A percentile compares a stretch with the other conserved stretches of the same genome.
These are phyloP conservation scores for Pituophis catenifer DNA, from an alignment of 2,113 vertebrate genomes.

Conservation along the genomic window DNA sequence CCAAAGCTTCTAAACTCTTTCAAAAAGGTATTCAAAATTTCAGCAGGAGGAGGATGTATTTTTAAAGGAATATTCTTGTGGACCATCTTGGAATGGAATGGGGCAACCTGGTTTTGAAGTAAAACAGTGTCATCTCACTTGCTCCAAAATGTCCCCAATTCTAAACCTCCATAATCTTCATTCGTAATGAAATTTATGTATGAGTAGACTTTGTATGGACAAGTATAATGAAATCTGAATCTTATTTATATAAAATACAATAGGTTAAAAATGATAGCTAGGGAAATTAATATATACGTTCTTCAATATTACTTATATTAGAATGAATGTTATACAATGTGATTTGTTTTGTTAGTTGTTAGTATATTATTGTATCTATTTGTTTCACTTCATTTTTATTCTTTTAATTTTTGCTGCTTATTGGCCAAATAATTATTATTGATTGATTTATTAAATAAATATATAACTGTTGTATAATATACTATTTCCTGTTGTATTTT, in stretches of 20 bases:
- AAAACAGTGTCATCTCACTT: not conserved
- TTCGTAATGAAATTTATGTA: not conserved
- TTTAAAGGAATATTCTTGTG: not conserved
- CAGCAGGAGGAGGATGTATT: not conserved
- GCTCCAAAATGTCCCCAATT: not conserved
- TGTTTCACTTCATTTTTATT: not conserved
- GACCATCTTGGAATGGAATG: not conserved
- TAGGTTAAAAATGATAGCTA: not conserved
- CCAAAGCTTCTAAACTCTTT: not conserved
- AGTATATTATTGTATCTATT: not conserved
- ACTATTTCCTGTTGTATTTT: not conserved
- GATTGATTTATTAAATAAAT: not conserved
- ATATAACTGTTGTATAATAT: not conserved
- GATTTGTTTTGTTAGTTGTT: not conserved
- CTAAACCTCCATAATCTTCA: not conserved
- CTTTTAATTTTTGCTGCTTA: not conserved
- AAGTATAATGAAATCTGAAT: not conserved
- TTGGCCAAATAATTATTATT: not conserved
- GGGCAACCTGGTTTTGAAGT: not conserved
- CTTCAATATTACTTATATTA: not conserved
- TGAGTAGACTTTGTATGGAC: not conserved
- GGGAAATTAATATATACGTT: not conserved
- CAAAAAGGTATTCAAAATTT: not conserved
- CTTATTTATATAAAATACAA: not conserved
- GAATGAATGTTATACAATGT: not conserved